phyloP scores from a whole-genome alignment of 2,797 vertebrate species.

The Gambusia yucatana region DNA sequence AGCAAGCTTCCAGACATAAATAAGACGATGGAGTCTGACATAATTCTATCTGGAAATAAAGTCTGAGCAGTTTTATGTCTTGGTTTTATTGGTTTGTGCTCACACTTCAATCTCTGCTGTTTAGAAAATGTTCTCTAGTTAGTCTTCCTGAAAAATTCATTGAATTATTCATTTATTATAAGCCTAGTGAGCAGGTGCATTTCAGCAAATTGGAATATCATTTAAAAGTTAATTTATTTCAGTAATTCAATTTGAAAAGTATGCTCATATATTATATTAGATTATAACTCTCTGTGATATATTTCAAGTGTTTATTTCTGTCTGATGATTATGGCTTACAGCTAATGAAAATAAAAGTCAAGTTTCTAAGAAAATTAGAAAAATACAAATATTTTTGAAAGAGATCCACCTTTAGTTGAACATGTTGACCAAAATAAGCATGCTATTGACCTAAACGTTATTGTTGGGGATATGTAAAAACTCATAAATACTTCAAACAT shows the following conservation, averaged over 20 bases:
- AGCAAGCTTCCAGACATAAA: constrained; percentile 8
- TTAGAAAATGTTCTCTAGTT: not conserved
- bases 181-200: not conserved
- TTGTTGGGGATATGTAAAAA: not conserved
- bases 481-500: too few relatives aligned
- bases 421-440: not conserved
- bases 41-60: not conserved
- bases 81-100: not conserved
- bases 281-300: not conserved
- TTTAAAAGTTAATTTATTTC: not conserved
- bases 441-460: not conserved
- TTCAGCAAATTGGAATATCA: not conserved
- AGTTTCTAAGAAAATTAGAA: not conserved
- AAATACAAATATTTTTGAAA: not conserved
- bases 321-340: not conserved
- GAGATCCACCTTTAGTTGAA: not conserved
- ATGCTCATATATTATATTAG: not conserved
- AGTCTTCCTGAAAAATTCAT: not conserved
- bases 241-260: constrained; percentile 1
- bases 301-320: not conserved
- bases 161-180: not conserved
- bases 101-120: not conserved
- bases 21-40: not conserved
- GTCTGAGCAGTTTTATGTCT: not conserved
- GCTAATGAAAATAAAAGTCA: not conserved